Evolutionary conservation across 2,797 vertebrate genomes (phyloP).

Genomic region (Danionella dracula): DNA sequence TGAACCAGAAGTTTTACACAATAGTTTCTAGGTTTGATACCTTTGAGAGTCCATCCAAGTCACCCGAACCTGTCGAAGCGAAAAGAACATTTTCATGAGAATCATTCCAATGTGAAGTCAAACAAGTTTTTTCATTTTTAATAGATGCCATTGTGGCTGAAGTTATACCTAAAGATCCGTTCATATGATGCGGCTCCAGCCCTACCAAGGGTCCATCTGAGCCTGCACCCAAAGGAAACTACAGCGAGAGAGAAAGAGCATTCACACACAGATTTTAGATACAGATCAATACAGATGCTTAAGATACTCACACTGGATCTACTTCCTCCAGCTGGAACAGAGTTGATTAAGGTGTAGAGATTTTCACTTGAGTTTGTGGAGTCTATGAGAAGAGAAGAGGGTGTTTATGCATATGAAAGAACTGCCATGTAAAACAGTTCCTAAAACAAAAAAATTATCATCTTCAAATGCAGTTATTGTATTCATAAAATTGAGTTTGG

Average conservation of each 20-base stretch:
- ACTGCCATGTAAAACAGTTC: not conserved
- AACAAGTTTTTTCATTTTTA: not conserved
- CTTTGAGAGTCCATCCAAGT: constrained; percentile 98
- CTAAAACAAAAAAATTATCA: too few species aligned
- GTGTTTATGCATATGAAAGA: not conserved
- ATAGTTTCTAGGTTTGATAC: constrained; percentile 64
- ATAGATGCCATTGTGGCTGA: not conserved
- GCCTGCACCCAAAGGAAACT: constrained; percentile 96
- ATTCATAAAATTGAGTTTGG: too few species aligned
- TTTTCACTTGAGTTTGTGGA: constrained; percentile 99
- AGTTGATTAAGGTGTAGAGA: constrained; percentile 99
- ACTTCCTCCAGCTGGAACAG: constrained; percentile 84
- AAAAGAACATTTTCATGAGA: not conserved
- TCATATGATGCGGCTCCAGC: constrained; percentile 99
- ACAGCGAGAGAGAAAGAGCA: constrained; percentile 26
- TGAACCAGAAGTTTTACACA: not conserved
- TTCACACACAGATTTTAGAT: not conserved
- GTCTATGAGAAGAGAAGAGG: constrained; percentile 65
- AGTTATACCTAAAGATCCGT: constrained; percentile 78
- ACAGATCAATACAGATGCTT: not conserved
- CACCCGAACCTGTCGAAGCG: constrained; percentile 86
- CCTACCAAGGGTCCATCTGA: constrained; percentile 94
- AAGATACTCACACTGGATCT: constrained; percentile 85
- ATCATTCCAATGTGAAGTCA: not conserved
- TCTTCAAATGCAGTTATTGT: too few species aligned